Conservation (phyloP, 2,797 vertebrate species). For the Nyctalus aviator region DNA sequence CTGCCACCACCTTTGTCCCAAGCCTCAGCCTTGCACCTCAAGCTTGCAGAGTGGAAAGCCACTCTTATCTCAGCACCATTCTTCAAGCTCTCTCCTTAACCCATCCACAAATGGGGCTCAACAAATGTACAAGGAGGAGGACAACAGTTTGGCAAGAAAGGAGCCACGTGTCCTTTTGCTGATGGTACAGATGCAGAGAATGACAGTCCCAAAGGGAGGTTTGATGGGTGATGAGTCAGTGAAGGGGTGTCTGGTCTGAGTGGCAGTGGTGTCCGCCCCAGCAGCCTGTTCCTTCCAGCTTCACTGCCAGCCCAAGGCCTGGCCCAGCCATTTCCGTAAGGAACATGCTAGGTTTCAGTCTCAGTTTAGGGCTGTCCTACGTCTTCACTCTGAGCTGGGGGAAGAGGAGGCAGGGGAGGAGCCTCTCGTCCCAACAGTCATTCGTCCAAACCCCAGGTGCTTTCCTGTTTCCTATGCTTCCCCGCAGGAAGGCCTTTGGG, state of each 20-base stretch:
- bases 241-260: not conserved
- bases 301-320: not conserved
- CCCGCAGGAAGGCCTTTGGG: not conserved
- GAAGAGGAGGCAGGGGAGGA: not conserved
- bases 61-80: not conserved
- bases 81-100: not conserved
- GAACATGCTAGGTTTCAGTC: not conserved
- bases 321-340: not conserved
- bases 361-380: not conserved
- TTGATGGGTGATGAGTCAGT: not conserved
- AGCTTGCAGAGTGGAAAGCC: not conserved
- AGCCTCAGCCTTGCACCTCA: not conserved
- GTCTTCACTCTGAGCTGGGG: not conserved
- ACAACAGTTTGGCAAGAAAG: not conserved
- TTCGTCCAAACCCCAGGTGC: not conserved
- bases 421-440: not conserved
- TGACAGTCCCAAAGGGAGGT: not conserved
- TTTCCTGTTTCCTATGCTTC: not conserved
- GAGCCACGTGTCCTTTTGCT: not conserved
- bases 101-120: not conserved
- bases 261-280: accelerated
- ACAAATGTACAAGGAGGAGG: not conserved
- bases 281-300: not conserved
- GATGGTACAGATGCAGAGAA: not conserved
- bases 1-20: not conserved